Conservation (phyloP, 2,113 vertebrate genomes). For the Grantiella picta region DNA sequence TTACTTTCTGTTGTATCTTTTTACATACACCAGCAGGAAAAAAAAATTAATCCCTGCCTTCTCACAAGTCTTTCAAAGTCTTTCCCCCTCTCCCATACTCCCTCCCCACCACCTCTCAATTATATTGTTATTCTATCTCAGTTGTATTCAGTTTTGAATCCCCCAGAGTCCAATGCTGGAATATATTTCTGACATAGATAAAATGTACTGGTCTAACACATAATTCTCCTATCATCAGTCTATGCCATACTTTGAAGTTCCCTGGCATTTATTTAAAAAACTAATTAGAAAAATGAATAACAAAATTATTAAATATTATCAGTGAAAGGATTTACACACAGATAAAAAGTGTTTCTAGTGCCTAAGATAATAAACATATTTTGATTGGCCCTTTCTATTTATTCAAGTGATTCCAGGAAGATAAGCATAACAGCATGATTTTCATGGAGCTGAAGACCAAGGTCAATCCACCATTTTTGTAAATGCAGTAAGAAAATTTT, state of each 20-base stretch:
- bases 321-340: not conserved
- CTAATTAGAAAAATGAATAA: not conserved
- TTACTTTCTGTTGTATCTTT: not conserved
- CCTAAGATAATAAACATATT: not conserved
- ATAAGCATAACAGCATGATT: not conserved
- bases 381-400: not conserved
- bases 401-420: not conserved
- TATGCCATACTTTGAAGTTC: not conserved
- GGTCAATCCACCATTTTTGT: not conserved
- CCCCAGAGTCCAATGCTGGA: not conserved
- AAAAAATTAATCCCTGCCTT: not conserved
- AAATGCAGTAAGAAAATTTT: not conserved
- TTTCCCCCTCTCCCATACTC: not conserved
- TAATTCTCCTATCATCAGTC: not conserved
- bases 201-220: not conserved
- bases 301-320: not conserved
- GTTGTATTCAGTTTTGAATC: not conserved
- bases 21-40: not conserved
- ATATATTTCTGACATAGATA: not conserved
- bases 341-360: not conserved
- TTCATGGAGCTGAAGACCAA: not conserved
- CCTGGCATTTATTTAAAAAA: not conserved
- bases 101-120: not conserved
- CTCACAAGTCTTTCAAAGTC: not conserved
- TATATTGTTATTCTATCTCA: not conserved